Evolutionary conservation across 1,140 invertebrate genomes (phyloP).

Genomic region (Nasonia giraulti): DNA sequence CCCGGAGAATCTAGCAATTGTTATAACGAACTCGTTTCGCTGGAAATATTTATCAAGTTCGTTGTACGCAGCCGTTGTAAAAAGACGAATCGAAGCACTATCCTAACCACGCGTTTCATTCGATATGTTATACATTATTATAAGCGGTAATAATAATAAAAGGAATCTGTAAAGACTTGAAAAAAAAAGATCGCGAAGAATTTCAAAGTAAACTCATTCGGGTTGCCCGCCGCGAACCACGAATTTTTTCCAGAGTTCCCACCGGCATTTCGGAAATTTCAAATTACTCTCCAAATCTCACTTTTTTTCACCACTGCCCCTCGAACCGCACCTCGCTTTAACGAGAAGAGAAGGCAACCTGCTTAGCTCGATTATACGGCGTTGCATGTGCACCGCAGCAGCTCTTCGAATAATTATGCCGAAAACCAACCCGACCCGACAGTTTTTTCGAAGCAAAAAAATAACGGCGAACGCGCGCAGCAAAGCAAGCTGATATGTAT

Average conservation of each 20-base stretch:
- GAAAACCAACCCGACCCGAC: neutral
- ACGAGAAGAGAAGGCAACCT: neutral
- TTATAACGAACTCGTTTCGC: no score
- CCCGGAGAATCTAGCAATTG: neutral
- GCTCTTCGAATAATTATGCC: slow-evolving; percentile 6
- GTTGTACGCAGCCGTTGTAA: no score
- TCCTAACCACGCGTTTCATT: no score
- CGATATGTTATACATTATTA: no score
- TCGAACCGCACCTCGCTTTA: neutral
- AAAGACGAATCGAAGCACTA: no score
- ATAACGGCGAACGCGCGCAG: neutral
- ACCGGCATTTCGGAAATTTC: neutral
- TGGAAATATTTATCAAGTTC: no score
- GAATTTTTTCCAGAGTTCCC: neutral
- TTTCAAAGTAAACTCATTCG: neutral
- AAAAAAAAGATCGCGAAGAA: neutral
- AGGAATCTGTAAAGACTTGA: neutral
- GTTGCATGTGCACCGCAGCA: neutral
- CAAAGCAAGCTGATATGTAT: neutral
- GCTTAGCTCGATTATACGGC: neutral
- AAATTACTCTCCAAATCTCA: slow-evolving; percentile 4
- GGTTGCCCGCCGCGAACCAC: neutral
- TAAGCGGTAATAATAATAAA: no score
- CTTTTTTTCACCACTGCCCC: neutral
- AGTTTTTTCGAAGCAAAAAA: neutral